Percentiles rank a stretch among this genome's conserved stretches.
phyloP scores from a whole-genome alignment of 2,888 invertebrate species.

The Thymelicus sylvestris region DNA sequence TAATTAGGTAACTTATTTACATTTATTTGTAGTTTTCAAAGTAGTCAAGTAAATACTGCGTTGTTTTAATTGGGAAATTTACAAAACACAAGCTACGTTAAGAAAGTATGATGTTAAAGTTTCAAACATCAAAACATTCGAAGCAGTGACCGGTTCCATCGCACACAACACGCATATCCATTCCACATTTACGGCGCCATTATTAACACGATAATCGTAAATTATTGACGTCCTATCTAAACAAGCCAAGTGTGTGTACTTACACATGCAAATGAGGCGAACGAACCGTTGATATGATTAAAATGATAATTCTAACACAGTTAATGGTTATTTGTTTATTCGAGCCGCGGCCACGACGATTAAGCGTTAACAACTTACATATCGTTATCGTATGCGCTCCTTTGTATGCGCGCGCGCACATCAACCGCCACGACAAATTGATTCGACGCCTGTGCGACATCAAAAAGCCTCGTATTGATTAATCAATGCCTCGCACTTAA shows the following conservation, averaged over 20 bases:
- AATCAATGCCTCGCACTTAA: not conserved
- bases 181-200: constrained; percentile 47
- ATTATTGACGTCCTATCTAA: constrained; percentile 66
- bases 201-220: constrained; percentile 65
- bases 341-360: constrained; percentile 67
- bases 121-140: constrained; percentile 7
- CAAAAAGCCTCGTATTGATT: not conserved
- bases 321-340: constrained; percentile 76
- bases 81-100: not conserved
- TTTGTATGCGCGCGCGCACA: constrained; percentile 56
- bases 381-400: constrained; percentile 42
- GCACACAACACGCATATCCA: constrained; percentile 32
- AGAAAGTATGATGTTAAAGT: not conserved
- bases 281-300: constrained; percentile 60
- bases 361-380: constrained; percentile 62
- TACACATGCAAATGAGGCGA: constrained; percentile 62
- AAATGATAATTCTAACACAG: constrained; percentile 75
- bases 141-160: constrained; percentile 36
- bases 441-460: constrained; percentile 41
- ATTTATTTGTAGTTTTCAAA: too few species aligned
- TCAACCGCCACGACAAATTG: constrained; percentile 43
- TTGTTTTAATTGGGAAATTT: too few species aligned
- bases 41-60: too few species aligned
- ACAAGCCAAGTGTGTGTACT: constrained; percentile 52
- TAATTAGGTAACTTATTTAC: too few species aligned